These are phyloP conservation scores for Rhadina sibilatrix DNA, from an alignment of 2,113 vertebrate genomes.

Conservation along the genomic window DNA sequence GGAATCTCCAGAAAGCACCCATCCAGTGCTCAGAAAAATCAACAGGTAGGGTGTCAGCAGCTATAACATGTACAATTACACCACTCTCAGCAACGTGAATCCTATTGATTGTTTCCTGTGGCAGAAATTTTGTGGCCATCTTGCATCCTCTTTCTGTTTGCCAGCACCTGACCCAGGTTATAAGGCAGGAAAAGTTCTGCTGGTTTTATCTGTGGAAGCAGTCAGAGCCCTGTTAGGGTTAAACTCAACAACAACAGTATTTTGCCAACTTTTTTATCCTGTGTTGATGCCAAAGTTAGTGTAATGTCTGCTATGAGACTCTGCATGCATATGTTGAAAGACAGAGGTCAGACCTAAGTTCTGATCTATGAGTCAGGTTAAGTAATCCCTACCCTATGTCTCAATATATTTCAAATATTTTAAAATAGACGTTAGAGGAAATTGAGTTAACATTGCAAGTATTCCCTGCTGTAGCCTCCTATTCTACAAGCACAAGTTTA, in stretches of 20 bases:
- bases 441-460: neutral
- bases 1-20: neutral
- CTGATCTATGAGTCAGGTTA: neutral
- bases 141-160: neutral
- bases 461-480: neutral
- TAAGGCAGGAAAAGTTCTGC: neutral
- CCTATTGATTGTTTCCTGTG: neutral
- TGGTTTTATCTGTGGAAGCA: neutral
- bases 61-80: neutral
- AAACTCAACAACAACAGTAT: neutral
- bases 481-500: neutral
- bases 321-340: neutral
- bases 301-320: neutral
- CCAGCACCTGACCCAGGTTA: neutral
- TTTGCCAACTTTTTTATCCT: neutral
- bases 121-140: neutral
- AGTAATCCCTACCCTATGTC: neutral
- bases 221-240: neutral
- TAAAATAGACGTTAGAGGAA: neutral
- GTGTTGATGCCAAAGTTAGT: neutral
- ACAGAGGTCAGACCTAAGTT: neutral
- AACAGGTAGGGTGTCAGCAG: neutral
- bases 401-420: neutral
- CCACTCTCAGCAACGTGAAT: rapidly evolving
- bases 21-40: neutral